These are phyloP conservation scores for Cygnus buccinator DNA, from an alignment of 2,113 vertebrate genomes.

Conservation along the genomic window DNA sequence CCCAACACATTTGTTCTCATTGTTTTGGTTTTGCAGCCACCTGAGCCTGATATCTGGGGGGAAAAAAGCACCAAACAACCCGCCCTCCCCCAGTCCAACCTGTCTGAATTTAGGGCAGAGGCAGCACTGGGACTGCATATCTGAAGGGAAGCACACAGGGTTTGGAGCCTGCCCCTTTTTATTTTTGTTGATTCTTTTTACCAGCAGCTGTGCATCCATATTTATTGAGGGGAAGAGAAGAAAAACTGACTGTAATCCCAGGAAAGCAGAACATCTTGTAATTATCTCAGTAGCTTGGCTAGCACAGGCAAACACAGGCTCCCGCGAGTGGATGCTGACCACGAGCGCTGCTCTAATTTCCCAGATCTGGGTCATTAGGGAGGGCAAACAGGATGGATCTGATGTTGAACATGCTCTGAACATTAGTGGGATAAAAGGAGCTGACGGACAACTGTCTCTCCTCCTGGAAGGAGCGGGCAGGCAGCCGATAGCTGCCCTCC, in stretches of 20 bases:
- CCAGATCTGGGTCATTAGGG: neutral
- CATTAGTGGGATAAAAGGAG: neutral
- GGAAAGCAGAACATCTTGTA: neutral
- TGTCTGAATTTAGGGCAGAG: fast-evolving
- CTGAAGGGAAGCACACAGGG: fast-evolving
- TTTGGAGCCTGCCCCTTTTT: neutral
- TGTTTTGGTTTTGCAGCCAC: neutral
- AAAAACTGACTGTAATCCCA: neutral
- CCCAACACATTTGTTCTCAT: fast-evolving
- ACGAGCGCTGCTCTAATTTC: neutral
- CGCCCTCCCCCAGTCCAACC: fast-evolving
- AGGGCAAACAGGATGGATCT: neutral
- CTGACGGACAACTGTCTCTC: neutral
- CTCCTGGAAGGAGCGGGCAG: neutral
- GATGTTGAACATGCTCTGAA: neutral
- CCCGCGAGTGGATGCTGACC: neutral
- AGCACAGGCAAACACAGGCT: neutral
- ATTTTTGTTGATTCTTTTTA: neutral
- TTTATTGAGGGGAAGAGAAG: conserved; percentile 18
- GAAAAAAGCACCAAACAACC: fast-evolving
- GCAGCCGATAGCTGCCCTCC: neutral
- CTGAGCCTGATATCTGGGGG: neutral
- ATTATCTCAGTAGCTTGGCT: neutral
- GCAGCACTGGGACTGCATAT: fast-evolving
- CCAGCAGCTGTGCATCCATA: conserved; percentile 44